phyloP scores from a whole-genome alignment of 2,888 invertebrate species.

The Phymatocera aterrima region DNA sequence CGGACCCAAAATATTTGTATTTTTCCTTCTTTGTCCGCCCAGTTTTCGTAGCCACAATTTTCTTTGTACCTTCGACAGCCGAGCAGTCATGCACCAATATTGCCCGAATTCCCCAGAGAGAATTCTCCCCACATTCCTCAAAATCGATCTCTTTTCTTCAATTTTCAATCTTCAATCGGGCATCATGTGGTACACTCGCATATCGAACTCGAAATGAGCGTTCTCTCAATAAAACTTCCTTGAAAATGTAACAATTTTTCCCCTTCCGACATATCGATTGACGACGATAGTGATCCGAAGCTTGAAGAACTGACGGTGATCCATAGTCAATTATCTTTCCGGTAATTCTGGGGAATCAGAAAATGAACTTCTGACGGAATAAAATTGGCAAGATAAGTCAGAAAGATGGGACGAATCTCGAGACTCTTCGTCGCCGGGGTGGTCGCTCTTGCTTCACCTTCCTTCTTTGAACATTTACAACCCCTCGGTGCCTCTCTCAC shows the following conservation, averaged over 20 bases:
- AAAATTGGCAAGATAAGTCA: neutral
- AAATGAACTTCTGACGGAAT: neutral
- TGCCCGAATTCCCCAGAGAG: neutral
- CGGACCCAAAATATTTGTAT: constrained; percentile 68
- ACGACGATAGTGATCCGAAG: neutral
- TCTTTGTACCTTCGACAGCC: constrained; percentile 28
- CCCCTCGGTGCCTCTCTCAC: constrained; percentile 50
- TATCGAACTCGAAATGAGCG: neutral
- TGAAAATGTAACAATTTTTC: neutral
- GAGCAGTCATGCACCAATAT: constrained; percentile 3
- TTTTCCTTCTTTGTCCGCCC: constrained; percentile 56
- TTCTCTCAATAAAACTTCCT: neutral
- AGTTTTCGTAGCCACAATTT: constrained; percentile 38
- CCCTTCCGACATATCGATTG: neutral
- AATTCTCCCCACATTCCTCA: neutral
- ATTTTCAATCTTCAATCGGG: neutral
- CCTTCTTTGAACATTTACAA: neutral
- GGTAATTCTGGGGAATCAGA: neutral
- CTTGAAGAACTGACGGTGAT: neutral
- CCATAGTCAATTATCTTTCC: neutral
- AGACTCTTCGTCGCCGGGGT: constrained; percentile 2
- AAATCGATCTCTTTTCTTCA: neutral
- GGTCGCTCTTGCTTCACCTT: constrained; percentile 2
- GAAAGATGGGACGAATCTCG: neutral
- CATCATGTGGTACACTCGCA: too few species aligned